phyloP scores from a whole-genome alignment of 2,888 invertebrate genomes.

The Parnassius orleans region DNA sequence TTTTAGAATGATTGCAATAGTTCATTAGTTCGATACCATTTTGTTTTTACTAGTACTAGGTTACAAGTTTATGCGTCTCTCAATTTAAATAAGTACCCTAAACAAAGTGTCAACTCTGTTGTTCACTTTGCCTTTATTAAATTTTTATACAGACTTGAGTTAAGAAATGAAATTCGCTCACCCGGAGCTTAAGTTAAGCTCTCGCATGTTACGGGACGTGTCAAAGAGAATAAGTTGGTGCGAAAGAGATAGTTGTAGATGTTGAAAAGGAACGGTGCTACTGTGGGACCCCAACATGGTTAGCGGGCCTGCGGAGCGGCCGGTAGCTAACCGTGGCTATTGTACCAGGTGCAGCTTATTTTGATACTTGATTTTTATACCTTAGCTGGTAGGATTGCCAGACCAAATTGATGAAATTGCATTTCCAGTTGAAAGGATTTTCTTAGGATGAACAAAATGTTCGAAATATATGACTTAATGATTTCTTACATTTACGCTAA shows the following conservation, averaged over 20 bases:
- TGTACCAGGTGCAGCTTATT: conserved; percentile 38
- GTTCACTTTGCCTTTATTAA: conserved; percentile 44
- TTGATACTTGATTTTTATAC: conserved; percentile 50
- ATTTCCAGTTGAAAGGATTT: too few relatives aligned
- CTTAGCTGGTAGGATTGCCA: too few relatives aligned
- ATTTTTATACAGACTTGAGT: conserved; percentile 43
- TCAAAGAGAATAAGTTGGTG: conserved; percentile 39
- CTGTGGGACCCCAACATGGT: conserved; percentile 39
- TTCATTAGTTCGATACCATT: too few relatives aligned
- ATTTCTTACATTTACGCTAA: too few relatives aligned
- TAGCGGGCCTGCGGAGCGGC: conserved; percentile 46
- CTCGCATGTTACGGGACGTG: conserved; percentile 41
- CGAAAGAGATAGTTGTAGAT: conserved; percentile 33
- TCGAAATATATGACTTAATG: too few relatives aligned
- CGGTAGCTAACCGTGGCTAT: conserved; percentile 49
- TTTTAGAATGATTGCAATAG: too few relatives aligned
- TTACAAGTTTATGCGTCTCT: background rate
- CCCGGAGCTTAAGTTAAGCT: conserved; percentile 40
- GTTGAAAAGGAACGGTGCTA: conserved; percentile 36
- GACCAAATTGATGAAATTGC: too few relatives aligned
- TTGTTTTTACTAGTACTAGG: too few relatives aligned
- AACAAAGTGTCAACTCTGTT: background rate
- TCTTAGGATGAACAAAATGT: too few relatives aligned
- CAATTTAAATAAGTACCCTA: background rate
- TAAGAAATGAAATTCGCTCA: conserved; percentile 43